Conservation (phyloP, 2,113 vertebrate species). For the Thomomys bottae region DNA sequence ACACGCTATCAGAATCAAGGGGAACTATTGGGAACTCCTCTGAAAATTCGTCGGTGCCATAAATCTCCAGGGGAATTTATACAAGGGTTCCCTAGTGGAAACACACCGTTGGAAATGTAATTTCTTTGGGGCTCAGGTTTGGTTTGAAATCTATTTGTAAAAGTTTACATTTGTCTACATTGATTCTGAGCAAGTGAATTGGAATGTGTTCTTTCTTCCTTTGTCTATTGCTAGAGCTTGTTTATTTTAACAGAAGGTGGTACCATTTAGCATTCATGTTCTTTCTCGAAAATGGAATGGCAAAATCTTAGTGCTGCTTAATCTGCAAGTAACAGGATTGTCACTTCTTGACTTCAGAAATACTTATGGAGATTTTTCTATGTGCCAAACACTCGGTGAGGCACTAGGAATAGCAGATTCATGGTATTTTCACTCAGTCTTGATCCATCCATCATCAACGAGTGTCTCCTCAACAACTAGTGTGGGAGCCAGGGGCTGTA, state of each 20-base stretch:
- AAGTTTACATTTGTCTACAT: constrained; percentile 26
- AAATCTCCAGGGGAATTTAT: not conserved
- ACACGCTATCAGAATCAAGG: not conserved
- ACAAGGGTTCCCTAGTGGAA: not conserved
- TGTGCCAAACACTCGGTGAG: not conserved
- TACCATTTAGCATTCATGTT: not conserved
- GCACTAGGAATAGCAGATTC: not conserved
- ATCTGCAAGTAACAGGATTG: not conserved
- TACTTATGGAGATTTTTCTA: not conserved
- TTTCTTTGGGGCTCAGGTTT: not conserved
- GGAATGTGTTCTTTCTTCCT: constrained; percentile 23
- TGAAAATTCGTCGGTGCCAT: constrained; percentile 23
- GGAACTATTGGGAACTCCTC: constrained; percentile 22
- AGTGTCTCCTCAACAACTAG: not conserved
- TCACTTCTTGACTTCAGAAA: not conserved
- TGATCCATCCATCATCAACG: not conserved
- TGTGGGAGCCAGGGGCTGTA: not conserved
- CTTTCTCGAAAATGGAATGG: constrained; percentile 1
- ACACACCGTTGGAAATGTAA: not conserved
- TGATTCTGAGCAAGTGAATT: constrained; percentile 31
- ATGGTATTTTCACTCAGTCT: not conserved
- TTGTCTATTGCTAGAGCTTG: not conserved
- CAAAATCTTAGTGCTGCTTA: not conserved
- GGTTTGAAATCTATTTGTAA: constrained; percentile 36
- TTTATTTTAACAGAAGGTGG: not conserved